Evolutionary conservation across 2,113 vertebrate genomes (phyloP).

Genomic region (Notarius lentiginosus): DNA sequence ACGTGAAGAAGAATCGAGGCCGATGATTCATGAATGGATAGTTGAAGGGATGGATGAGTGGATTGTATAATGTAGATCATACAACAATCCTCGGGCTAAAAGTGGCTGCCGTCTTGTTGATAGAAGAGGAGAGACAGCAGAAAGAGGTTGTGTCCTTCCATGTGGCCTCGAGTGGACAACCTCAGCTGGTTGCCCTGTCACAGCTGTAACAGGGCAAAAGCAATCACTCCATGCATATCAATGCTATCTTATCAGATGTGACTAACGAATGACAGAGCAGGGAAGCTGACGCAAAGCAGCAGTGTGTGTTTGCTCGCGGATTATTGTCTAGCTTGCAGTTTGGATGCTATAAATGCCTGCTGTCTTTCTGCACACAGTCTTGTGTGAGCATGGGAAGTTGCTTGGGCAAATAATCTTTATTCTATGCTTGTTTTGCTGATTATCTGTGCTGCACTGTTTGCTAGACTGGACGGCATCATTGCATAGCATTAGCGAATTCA

Average conservation of each 20-base stretch:
- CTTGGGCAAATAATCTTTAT: constrained; percentile 2
- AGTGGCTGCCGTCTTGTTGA: neutral
- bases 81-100: neutral
- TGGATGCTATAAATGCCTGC: neutral
- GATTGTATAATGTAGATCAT: neutral
- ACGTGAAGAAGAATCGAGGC: neutral
- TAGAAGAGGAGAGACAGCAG: neutral
- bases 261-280: constrained; percentile 35
- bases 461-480: neutral
- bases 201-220: constrained; percentile 48
- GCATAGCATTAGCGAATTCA: neutral
- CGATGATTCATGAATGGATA: neutral
- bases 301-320: constrained; percentile 16
- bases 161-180: constrained; percentile 20
- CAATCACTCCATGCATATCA: constrained; percentile 45
- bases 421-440: neutral
- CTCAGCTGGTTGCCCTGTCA: constrained; percentile 31
- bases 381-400: neutral
- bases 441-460: neutral
- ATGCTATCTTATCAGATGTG: constrained; percentile 33
- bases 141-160: constrained; percentile 12
- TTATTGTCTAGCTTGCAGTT: constrained; percentile 18
- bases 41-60: neutral
- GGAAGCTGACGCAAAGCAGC: constrained; percentile 22
- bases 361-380: constrained; percentile 3